A percentile compares a stretch with the other conserved stretches of the same genome.
Evolutionary conservation across 2,113 vertebrate species (phyloP).

Genomic region (Nesogale talazaci): DNA sequence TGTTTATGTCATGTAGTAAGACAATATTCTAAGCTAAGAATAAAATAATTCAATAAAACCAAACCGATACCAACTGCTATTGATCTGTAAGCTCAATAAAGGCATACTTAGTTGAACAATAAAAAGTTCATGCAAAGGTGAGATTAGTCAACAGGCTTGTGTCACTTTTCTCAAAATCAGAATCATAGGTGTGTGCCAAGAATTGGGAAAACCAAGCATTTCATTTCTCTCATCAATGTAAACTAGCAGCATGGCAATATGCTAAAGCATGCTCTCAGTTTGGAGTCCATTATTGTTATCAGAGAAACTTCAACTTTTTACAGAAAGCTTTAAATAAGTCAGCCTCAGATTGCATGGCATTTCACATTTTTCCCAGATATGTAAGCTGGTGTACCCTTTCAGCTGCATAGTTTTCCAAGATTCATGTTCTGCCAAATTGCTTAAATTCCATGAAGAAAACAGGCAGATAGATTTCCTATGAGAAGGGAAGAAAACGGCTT

Average conservation of each 20-base stretch:
- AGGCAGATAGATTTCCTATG: slow-evolving; percentile 66
- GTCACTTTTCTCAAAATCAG: slow-evolving; percentile 1
- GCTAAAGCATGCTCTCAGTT: background rate
- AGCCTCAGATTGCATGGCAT: background rate
- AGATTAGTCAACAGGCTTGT: background rate
- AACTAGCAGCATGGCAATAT: background rate
- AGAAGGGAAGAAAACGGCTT: slow-evolving; percentile 69
- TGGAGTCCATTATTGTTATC: background rate
- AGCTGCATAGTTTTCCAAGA: background rate
- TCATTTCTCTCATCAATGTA: background rate
- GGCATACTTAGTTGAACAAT: background rate
- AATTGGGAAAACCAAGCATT: background rate
- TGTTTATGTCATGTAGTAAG: too few species aligned
- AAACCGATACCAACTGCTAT: too few species aligned
- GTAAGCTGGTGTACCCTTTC: background rate
- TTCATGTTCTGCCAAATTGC: slow-evolving; percentile 11
- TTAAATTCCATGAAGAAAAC: slow-evolving; percentile 55
- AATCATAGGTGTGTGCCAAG: background rate
- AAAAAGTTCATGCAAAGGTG: background rate
- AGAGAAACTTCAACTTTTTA: background rate
- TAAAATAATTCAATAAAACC: too few species aligned
- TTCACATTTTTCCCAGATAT: background rate
- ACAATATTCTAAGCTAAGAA: too few species aligned
- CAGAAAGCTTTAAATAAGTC: background rate
- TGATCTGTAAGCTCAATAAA: background rate